phyloP scores from a whole-genome alignment of 2,113 vertebrate species.

The Nycticorax nycticorax region DNA sequence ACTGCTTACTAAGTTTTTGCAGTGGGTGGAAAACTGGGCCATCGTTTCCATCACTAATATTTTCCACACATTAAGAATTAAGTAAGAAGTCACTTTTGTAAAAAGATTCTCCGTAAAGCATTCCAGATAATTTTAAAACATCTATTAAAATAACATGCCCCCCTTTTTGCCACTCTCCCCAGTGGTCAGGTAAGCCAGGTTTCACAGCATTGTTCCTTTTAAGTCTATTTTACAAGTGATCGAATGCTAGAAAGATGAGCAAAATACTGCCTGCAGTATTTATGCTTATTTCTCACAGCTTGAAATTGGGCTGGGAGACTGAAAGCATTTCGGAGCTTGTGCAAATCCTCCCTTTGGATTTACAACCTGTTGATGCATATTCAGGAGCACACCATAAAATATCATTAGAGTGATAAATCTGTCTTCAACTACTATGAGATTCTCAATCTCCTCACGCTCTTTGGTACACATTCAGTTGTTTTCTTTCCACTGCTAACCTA shows the following conservation, averaged over 20 bases:
- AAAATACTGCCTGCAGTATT: background rate
- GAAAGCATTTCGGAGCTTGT: background rate
- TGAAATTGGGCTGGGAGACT: slow-evolving; percentile 20
- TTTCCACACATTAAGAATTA: background rate
- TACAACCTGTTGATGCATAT: slow-evolving; percentile 29
- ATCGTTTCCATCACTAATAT: background rate
- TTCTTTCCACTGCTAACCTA: background rate
- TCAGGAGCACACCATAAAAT: slow-evolving; percentile 10
- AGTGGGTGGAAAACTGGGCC: background rate
- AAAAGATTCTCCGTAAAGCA: background rate
- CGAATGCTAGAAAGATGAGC: background rate
- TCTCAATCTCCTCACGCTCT: background rate
- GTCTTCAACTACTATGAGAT: background rate
- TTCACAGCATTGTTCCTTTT: background rate
- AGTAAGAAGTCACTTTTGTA: background rate
- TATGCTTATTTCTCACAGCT: slow-evolving; percentile 1
- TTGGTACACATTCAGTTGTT: background rate
- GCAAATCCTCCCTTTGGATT: slow-evolving; percentile 21
- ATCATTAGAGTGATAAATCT: slow-evolving; percentile 6
- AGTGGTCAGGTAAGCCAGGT: background rate
- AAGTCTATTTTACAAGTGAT: background rate
- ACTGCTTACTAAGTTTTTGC: background rate
- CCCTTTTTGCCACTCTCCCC: background rate
- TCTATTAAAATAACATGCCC: background rate
- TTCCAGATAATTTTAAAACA: background rate